Evolutionary conservation across 2,888 invertebrate genomes (phyloP), one percentile per base, ranked within the genome.

Genomic region (Harmothoe impar): DNA sequence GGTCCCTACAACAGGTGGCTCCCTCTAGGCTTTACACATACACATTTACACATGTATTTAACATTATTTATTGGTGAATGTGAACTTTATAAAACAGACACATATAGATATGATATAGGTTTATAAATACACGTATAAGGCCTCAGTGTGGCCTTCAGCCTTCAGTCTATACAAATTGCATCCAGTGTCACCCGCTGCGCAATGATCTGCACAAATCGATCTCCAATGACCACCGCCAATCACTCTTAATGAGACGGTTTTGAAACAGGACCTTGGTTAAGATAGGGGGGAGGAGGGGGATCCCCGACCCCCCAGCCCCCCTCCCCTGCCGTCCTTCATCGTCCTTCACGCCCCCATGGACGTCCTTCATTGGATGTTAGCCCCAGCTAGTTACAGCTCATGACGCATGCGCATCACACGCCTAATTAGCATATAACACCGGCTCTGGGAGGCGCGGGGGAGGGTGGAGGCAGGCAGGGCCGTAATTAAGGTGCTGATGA

Each of bases 341-440:
- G 72, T 29, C 72, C 72, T 72, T 72, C 72, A 72, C 29, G 72
- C 72, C 72, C 29, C 15, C 25, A 43, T 43, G 43, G 29, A 29
- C 15, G 29, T 25, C 72, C 31, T 31, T 29, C 72, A n/a, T n/a
- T 31, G 15, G 31, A 29, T 15, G 5, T 29, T 1, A 15, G 10
- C 62, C 72, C 72, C 1, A n/a, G 72, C 7, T 25, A 72, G 25
- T 72, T 72, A 72, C 12, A 29, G 5, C 3, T 29, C 12, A 29
- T 72, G 72, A 72, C 29, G 72, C 31, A 29, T 29, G 29, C 29
- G 72, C 29, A 72, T 72, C 72, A 72, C 29, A 72, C 29, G 72
- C 72, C 15, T 72, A 23, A 72, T 72, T 72, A 72, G 15, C 72
- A 72, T 72, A 62, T n/a, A 62, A 62, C 62, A 62, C 23, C 20